Conservation (phyloP, 2,113 vertebrate species). For the Hemibagrus wyckioides region DNA sequence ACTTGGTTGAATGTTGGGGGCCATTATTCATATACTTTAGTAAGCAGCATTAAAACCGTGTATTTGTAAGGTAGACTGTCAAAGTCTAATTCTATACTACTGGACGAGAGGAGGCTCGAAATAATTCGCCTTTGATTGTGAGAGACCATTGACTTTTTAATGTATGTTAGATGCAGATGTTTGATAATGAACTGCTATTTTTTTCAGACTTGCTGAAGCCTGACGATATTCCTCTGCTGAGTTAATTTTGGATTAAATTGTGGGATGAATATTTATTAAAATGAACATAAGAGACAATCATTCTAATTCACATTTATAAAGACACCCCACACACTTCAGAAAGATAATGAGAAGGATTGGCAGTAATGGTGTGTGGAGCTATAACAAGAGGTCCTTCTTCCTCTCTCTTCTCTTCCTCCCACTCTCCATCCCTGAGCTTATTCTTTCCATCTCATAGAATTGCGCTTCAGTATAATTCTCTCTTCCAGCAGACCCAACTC, state of each 20-base stretch:
- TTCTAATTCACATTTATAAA: slow-evolving; percentile 51
- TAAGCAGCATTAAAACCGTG: slow-evolving; percentile 37
- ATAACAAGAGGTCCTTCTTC: slow-evolving; percentile 35
- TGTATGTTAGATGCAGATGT: slow-evolving; percentile 17
- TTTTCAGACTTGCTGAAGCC: slow-evolving; percentile 1
- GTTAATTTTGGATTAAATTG: slow-evolving; percentile 31
- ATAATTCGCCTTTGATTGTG: slow-evolving; percentile 33
- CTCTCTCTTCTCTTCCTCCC: slow-evolving; percentile 42
- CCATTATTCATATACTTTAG: slow-evolving; percentile 38
- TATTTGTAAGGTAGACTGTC: slow-evolving; percentile 25
- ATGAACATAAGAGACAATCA: slow-evolving; percentile 44
- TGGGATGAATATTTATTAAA: slow-evolving; percentile 24
- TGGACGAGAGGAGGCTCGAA: slow-evolving; percentile 15
- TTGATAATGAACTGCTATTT: slow-evolving; percentile 42
- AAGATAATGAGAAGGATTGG: slow-evolving; percentile 50
- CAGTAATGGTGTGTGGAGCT: slow-evolving; percentile 43
- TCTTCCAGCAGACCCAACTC: slow-evolving; percentile 9
- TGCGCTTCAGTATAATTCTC: slow-evolving; percentile 37
- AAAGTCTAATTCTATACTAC: slow-evolving; percentile 12
- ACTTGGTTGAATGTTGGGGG: slow-evolving; percentile 2
- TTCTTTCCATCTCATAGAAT: slow-evolving; percentile 46
- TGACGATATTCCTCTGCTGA: neutral
- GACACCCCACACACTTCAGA: slow-evolving; percentile 45
- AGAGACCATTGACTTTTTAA: slow-evolving; percentile 15
- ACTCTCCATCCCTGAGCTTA: slow-evolving; percentile 37